Evolutionary conservation across 92 coral and sea anemone genomes (phyloP).

Genomic region (Isaurus tuberculatus): DNA sequence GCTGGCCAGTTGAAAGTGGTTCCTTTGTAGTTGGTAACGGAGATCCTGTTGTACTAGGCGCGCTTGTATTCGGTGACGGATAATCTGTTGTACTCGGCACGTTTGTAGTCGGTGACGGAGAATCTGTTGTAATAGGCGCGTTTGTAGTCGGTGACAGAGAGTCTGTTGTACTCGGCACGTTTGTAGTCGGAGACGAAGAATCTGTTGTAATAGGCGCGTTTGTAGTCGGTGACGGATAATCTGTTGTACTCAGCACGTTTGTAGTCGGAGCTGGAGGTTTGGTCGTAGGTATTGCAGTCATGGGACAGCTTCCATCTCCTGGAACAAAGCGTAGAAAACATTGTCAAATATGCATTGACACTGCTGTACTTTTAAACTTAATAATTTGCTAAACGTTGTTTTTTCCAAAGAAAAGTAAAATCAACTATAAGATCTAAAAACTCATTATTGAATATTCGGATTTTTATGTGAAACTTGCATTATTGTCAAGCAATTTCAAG

Average conservation of each 20-base stretch:
- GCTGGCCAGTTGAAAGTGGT: conserved; percentile 14
- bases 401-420: neutral
- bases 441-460: too few species aligned
- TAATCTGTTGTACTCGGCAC: neutral
- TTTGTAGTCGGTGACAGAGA: neutral
- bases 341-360: too few species aligned
- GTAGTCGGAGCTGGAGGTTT: neutral
- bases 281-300: neutral
- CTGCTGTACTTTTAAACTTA: too few species aligned
- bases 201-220: neutral
- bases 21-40: neutral
- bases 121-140: neutral
- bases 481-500: too few species aligned
- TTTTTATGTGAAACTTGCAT: too few species aligned
- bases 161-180: neutral
- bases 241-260: neutral
- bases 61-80: neutral
- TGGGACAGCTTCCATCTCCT: conserved; percentile 4
- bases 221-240: neutral
- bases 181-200: neutral
- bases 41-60: neutral
- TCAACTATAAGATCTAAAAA: too few species aligned
- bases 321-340: neutral
- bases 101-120: neutral
- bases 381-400: neutral